These are phyloP conservation scores for Acanthornis magna DNA, from an alignment of 2,797 vertebrate species.

Conservation along the genomic window DNA sequence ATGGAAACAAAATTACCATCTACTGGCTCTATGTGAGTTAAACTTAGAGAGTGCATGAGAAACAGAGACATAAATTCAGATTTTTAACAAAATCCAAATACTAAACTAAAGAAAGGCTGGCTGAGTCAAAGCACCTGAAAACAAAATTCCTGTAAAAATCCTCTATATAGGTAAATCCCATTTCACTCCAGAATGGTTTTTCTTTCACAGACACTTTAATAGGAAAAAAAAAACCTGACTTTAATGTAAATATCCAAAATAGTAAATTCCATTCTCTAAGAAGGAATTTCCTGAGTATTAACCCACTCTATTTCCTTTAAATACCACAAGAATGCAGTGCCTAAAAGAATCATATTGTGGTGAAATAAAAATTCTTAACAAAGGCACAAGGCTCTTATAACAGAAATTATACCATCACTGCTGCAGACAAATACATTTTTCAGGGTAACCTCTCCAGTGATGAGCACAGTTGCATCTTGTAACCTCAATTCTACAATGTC, in stretches of 20 bases:
- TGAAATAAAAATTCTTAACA: not conserved
- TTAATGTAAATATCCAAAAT: conserved; percentile 50
- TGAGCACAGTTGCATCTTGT: not conserved
- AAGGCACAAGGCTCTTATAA: not conserved
- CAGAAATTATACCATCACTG: not conserved
- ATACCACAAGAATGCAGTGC: conserved; percentile 36
- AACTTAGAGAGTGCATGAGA: conserved; percentile 21
- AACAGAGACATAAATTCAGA: conserved; percentile 31
- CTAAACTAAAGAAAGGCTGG: not conserved
- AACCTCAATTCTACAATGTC: not conserved
- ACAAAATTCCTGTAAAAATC: conserved; percentile 38
- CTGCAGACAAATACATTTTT: not conserved
- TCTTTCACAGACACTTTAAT: not conserved
- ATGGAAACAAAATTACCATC: conserved; percentile 13
- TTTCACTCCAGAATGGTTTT: not conserved
- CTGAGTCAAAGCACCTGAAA: conserved; percentile 38
- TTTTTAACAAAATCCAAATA: conserved; percentile 45
- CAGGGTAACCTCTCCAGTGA: not conserved
- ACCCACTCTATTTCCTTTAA: conserved; percentile 26
- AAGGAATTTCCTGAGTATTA: conserved; percentile 58
- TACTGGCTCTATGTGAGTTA: conserved; percentile 36
- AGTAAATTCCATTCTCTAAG: conserved; percentile 54
- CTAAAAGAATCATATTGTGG: not conserved
- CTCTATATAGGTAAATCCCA: not conserved
- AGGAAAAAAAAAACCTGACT: not conserved